Evolutionary conservation across 2,888 invertebrate genomes (phyloP).

Genomic region (Rotaria socialis): DNA sequence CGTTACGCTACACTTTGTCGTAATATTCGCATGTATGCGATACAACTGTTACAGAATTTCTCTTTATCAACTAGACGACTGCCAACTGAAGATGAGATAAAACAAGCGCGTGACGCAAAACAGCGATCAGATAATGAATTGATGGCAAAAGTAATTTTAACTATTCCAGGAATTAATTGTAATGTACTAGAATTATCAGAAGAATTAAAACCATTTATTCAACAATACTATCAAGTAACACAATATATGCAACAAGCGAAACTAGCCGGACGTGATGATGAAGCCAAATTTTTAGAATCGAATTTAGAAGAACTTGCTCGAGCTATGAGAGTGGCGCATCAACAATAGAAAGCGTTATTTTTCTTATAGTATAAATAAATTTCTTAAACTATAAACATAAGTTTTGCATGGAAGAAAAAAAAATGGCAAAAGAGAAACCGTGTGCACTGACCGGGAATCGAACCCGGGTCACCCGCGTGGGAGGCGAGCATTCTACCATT

Average conservation of each 20-base stretch:
- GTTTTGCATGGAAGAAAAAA: no score
- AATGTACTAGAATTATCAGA: not conserved
- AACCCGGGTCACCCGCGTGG: no score
- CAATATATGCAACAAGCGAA: not conserved
- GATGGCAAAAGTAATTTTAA: not conserved
- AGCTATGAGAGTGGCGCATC: not conserved
- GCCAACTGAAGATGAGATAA: not conserved
- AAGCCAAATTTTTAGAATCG: not conserved
- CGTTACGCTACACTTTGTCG: constrained; percentile 8
- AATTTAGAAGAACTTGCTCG: constrained; percentile 9
- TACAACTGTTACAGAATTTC: not conserved
- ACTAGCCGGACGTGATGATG: not conserved
- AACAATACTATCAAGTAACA: constrained; percentile 21
- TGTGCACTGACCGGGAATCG: no score
- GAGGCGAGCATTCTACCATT: not conserved
- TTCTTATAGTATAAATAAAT: not conserved
- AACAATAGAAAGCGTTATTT: not conserved
- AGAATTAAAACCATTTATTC: not conserved
- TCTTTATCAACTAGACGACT: not conserved
- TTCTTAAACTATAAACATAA: not conserved
- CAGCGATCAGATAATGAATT: not conserved
- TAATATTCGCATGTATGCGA: not conserved
- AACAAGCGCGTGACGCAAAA: not conserved
- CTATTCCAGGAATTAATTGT: not conserved
- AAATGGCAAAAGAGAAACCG: not conserved